Conservation (phyloP, 92 coral and sea anemone species). For the Heliopora coerulea region DNA sequence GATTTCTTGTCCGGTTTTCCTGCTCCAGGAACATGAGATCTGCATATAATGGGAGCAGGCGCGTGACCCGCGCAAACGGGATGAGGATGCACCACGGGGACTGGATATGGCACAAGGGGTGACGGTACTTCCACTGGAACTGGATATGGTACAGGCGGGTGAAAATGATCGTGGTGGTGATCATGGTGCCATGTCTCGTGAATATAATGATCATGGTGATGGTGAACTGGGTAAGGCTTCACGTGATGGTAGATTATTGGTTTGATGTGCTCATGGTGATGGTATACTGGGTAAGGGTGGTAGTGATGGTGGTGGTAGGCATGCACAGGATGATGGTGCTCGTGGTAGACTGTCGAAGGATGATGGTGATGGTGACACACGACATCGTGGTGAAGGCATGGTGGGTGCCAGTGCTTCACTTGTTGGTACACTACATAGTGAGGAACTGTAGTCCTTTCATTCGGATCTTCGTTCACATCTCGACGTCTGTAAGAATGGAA, state of each 20-base stretch:
- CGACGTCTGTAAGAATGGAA: conserved; percentile 17
- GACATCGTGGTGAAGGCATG: conserved; percentile 26
- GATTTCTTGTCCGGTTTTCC: conserved; percentile 13
- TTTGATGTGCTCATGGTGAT: conserved; percentile 35
- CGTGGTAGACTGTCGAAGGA: conserved; percentile 25
- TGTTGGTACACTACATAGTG: conserved; percentile 66
- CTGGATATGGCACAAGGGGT: not conserved
- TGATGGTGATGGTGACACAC: conserved; percentile 39
- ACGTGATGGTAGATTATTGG: conserved; percentile 38
- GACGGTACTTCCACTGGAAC: conserved; percentile 22
- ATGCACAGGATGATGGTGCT: conserved; percentile 25
- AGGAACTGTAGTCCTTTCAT: conserved; percentile 8
- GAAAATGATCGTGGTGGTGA: not conserved
- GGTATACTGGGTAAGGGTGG: conserved; percentile 38
- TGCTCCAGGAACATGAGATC: conserved; percentile 11
- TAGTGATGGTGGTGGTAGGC: conserved; percentile 34
- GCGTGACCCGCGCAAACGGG: conserved; percentile 1
- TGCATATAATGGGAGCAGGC: conserved; percentile 5
- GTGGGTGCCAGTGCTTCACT: conserved; percentile 72
- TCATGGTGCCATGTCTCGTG: conserved; percentile 36
- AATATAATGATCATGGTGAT: conserved; percentile 31
- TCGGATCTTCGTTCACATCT: not conserved
- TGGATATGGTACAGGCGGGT: conserved; percentile 16
- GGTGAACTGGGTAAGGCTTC: conserved; percentile 32
- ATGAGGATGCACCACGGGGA: not conserved